Conservation (phyloP, 2,113 vertebrate genomes). For the Ciconia maguari region DNA sequence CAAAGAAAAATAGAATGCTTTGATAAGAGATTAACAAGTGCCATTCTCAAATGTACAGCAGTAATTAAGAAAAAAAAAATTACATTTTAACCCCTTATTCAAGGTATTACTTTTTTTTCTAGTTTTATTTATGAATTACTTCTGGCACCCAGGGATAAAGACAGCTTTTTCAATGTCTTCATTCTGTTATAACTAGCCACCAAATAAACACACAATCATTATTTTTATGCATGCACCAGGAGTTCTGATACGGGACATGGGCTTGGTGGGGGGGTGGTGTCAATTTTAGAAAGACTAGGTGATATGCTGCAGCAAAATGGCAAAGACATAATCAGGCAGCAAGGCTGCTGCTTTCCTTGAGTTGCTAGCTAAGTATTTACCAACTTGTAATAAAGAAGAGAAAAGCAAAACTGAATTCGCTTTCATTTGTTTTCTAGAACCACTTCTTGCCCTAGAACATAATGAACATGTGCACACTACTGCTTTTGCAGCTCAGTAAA, state of each 20-base stretch:
- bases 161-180: not conserved
- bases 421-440: not conserved
- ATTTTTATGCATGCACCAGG: not conserved
- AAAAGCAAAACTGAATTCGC: not conserved
- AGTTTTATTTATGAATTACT: not conserved
- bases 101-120: not conserved
- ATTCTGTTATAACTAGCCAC: not conserved
- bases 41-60: not conserved
- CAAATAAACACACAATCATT: not conserved
- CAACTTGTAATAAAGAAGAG: not conserved
- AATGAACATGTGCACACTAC: not conserved
- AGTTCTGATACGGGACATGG: not conserved
- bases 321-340: not conserved
- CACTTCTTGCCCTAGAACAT: not conserved
- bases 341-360: not conserved
- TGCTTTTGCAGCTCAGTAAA: not conserved
- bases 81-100: not conserved
- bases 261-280: not conserved
- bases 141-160: not conserved
- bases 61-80: not conserved
- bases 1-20: constrained; percentile 44
- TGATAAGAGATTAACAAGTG: constrained; percentile 35
- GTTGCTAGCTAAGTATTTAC: not conserved
- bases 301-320: not conserved
- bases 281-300: not conserved